These are phyloP conservation scores for Tenualosa thibaudeaui DNA, from an alignment of 2,797 vertebrate species.

Conservation along the genomic window DNA sequence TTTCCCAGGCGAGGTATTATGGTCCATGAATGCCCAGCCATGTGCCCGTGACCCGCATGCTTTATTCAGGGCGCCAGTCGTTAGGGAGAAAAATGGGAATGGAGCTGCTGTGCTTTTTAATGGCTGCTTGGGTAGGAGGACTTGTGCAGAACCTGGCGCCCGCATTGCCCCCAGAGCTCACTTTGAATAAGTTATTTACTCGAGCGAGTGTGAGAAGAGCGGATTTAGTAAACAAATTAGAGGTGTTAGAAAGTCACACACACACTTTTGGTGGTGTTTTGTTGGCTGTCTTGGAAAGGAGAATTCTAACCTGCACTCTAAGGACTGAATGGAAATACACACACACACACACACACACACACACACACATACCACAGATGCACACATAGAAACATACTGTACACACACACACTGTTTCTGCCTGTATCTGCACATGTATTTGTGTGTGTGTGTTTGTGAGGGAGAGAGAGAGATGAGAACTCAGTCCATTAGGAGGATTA, in stretches of 20 bases:
- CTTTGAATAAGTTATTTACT: neutral
- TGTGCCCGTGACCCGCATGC: too few relatives aligned
- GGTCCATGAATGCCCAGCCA: neutral
- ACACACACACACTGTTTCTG: too few relatives aligned
- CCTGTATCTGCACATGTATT: too few relatives aligned
- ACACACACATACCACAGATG: too few relatives aligned
- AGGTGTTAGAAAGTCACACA: neutral
- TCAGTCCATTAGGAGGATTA: conserved; percentile 43
- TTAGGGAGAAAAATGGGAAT: neutral
- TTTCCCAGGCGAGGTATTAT: neutral
- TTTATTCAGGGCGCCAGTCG: neutral
- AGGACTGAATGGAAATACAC: too few relatives aligned
- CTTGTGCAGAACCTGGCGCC: neutral
- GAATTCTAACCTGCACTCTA: neutral
- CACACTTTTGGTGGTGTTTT: neutral
- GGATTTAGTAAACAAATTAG: neutral
- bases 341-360: too few relatives aligned
- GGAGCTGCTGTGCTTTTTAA: neutral
- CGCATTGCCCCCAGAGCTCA: neutral
- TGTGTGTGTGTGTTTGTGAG: too few relatives aligned
- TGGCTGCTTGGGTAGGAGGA: neutral
- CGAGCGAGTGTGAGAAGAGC: neutral
- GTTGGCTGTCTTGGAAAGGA: neutral
- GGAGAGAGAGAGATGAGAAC: conserved; percentile 22
- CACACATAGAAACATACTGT: too few relatives aligned